Conservation (phyloP, 2,888 invertebrate genomes). For the Spilarctia lutea region DNA sequence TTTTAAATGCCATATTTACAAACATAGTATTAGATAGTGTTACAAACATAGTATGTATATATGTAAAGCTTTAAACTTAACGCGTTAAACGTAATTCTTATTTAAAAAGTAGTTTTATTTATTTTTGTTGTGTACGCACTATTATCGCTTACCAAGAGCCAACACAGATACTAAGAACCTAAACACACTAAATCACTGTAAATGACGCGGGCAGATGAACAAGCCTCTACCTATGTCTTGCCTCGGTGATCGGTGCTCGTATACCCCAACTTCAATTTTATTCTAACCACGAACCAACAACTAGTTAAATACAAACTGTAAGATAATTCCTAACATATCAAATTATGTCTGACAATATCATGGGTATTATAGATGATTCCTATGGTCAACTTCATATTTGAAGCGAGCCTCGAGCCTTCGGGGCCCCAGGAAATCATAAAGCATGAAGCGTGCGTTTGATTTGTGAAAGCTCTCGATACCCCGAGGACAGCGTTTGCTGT, state of each 20-base stretch:
- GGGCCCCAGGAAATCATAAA: constrained; percentile 25
- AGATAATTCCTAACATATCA: background rate
- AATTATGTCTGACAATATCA: background rate
- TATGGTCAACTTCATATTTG: background rate
- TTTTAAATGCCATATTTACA: background rate
- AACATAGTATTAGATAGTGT: background rate
- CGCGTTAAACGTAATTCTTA: too few species aligned
- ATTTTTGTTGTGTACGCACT: background rate
- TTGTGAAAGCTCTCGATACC: constrained; percentile 41
- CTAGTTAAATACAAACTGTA: background rate
- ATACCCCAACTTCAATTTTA: background rate
- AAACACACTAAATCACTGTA: background rate
- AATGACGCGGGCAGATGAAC: background rate
- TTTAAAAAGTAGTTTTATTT: background rate
- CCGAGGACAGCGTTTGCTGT: constrained; percentile 24
- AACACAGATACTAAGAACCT: background rate
- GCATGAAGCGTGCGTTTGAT: constrained; percentile 33
- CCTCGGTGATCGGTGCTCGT: background rate
- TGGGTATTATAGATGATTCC: background rate
- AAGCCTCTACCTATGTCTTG: background rate
- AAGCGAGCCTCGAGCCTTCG: constrained; percentile 19
- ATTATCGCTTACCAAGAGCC: background rate
- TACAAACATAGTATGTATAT: too few species aligned
- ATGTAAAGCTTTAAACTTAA: too few species aligned
- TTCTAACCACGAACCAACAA: background rate